phyloP scores from a whole-genome alignment of 2,888 invertebrate species.

The Palloptera scutellata region DNA sequence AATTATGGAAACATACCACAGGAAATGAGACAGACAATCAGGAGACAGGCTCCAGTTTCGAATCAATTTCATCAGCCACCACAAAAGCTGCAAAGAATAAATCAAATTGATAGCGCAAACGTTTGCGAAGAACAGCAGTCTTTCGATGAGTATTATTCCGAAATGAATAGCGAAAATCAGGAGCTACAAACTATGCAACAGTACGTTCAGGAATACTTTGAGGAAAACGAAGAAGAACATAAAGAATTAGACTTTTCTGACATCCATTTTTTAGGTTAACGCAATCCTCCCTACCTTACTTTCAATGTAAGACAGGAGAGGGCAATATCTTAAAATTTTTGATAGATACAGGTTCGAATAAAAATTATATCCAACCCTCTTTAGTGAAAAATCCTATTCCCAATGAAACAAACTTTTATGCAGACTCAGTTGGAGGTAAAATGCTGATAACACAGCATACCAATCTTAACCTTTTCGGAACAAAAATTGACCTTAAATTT shows the following conservation, averaged over 20 bases:
- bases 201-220: background rate
- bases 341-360: too few species aligned
- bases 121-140: background rate
- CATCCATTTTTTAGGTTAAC: constrained; percentile 19
- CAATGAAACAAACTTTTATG: constrained; percentile 8
- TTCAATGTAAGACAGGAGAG: constrained; percentile 13
- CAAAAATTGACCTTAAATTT: constrained; percentile 16
- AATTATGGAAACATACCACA: constrained; percentile 18
- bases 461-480: constrained; percentile 10
- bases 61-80: constrained; percentile 11
- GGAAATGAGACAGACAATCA: background rate
- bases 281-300: constrained; percentile 9
- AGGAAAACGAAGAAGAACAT: background rate
- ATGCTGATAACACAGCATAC: constrained; percentile 12
- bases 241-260: constrained; percentile 5
- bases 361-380: constrained; percentile 21
- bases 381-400: constrained; percentile 11
- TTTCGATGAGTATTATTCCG: background rate
- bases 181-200: constrained; percentile 9
- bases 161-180: constrained; percentile 1
- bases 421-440: constrained; percentile 13
- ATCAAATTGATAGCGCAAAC: background rate
- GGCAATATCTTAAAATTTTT: constrained; percentile 12
- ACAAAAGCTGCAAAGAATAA: constrained; percentile 12
- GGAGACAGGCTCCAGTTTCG: background rate